A percentile compares a stretch with the other conserved stretches of the same genome.
phyloP scores from a whole-genome alignment of 2,113 vertebrate genomes.

The Notarius quadriscutis region DNA sequence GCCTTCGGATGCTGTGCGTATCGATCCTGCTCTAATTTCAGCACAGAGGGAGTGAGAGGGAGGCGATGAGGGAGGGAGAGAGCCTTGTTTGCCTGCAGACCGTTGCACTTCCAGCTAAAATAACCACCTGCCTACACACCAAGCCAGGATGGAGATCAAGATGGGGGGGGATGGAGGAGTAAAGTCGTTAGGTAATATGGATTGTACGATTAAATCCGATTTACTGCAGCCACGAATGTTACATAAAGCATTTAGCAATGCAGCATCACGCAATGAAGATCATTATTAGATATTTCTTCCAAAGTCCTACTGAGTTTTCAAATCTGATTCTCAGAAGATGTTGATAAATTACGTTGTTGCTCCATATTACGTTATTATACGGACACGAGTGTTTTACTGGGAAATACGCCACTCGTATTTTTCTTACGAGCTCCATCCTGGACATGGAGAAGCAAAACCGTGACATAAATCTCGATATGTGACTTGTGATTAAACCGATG shows the following conservation, averaged over 20 bases:
- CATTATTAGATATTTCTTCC: background rate
- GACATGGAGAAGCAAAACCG: too few relatives aligned
- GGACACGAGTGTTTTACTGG: too few relatives aligned
- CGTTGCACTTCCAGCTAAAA: conserved; percentile 31
- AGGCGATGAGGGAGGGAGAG: conserved; percentile 11
- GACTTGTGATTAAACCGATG: too few relatives aligned
- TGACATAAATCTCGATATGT: too few relatives aligned
- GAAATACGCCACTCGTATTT: too few relatives aligned
- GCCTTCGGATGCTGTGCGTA: conserved; percentile 24
- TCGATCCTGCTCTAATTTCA: conserved; percentile 44
- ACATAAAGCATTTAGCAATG: background rate
- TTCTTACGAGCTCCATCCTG: too few relatives aligned
- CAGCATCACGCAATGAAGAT: too few relatives aligned
- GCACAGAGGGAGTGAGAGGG: conserved; percentile 1
- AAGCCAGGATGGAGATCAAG: conserved; percentile 16
- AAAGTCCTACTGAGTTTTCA: background rate
- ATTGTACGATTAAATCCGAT: background rate
- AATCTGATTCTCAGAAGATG: background rate
- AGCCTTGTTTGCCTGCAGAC: background rate
- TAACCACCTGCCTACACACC: conserved; percentile 5
- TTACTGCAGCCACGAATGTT: background rate
- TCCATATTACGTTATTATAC: background rate
- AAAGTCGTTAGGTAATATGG: background rate
- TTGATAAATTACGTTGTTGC: background rate
- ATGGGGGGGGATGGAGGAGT: background rate